Percentiles rank a stretch among this genome's conserved stretches.
Evolutionary conservation across 2,888 invertebrate genomes (phyloP).

Genomic region (Oscheius sp.): DNA sequence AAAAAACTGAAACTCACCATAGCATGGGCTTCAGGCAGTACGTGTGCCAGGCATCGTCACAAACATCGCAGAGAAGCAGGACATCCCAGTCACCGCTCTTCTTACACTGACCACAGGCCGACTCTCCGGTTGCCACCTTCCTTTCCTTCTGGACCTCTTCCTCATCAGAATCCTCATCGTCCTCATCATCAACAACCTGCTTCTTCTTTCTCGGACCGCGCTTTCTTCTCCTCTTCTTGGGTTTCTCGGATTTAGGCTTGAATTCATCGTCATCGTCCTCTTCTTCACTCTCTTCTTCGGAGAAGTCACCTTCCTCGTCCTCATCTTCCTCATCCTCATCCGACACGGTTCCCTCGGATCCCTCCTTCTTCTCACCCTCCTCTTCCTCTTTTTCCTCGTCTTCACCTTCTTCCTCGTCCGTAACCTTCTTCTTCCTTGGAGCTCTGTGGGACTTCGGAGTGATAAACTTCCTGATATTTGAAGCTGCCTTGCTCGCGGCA

Average conservation of each 20-base stretch:
- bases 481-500: conserved; percentile 57
- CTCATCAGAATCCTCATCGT: conserved; percentile 46
- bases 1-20: conserved; percentile 76
- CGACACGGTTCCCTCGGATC: conserved; percentile 8
- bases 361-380: conserved; percentile 27
- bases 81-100: conserved; percentile 94
- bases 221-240: conserved; percentile 43
- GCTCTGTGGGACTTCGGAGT: conserved; percentile 32
- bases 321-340: conserved; percentile 48
- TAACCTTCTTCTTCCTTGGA: conserved; percentile 16
- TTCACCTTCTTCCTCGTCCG: conserved; percentile 69
- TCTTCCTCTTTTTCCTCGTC: conserved; percentile 70
- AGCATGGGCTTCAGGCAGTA: conserved; percentile 92
- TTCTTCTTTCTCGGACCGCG: conserved; percentile 51
- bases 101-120: conserved; percentile 88
- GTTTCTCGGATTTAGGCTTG: conserved; percentile 43
- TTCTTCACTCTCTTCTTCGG: conserved; percentile 71
- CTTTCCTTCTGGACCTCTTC: conserved; percentile 68
- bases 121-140: conserved; percentile 78
- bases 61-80: conserved; percentile 87
- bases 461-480: conserved; percentile 49
- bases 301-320: conserved; percentile 63
- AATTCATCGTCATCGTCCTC: conserved; percentile 79
- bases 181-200: conserved; percentile 44
- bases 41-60: conserved; percentile 96